Base-by-base conservation (phyloP, 92 coral and sea anemone species). In the Zoanthus sociatus region DNA sequence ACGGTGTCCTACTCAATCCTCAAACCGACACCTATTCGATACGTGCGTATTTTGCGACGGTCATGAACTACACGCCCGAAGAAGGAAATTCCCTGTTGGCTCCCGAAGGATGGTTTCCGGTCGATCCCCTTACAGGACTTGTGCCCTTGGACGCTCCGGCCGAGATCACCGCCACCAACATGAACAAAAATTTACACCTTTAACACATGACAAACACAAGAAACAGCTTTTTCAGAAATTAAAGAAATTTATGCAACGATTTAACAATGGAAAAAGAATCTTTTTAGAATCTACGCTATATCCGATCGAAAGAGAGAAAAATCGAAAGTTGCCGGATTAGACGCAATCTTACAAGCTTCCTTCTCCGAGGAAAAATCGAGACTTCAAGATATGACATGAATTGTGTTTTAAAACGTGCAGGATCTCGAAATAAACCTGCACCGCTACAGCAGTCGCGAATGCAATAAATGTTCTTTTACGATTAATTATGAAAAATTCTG, bases 401-500 rank as follows among this genome's bases (percentile, higher is more conserved):
- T 46, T 55, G 45, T n/a, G 48, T 46, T 78, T 44, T 61, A 42
- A 47, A 14, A 61, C 17, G 61, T 81, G 75, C 60, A 67, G 67
- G 60, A 81, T 81, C 75, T 31, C 47, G 73, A 67, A 42, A 67
- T 53, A 54, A 77, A 77, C 82, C 67, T 77, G 46, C 82, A 60
- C 37, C 67, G 45, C 75, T 81, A 66, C 85, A 64, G 31, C 85
- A 81, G 75, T 81, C 15, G 75, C 70, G 75, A 81, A 67, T 56
- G 72, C 84, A 78, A 78, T 78, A 72, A 78, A 78, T 67, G 75
- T 79, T 14, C 75, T 68, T 50, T 81, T 64, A 47, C 85, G 85
- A 66, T 81, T 81, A 81, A 81, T 64, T 81, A 81, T 81, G 85
- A 56, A 81, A 81, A 81, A 66, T 64, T 78, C 72, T 46, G 85